Conservation (phyloP, 2,888 invertebrate genomes). For the Drosophila siamana region DNA sequence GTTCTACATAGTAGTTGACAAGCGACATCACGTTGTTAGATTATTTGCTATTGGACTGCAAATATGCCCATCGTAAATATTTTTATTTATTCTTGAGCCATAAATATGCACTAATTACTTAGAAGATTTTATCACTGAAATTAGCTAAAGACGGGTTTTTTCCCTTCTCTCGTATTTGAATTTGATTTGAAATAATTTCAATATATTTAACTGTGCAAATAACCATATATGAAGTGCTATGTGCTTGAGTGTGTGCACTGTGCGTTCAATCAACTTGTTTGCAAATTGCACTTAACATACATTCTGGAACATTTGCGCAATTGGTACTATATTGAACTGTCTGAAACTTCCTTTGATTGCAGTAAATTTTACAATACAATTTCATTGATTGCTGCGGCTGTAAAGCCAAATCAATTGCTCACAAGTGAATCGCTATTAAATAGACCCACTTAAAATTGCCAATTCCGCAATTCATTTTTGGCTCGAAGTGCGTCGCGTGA, state of each 20-base stretch:
- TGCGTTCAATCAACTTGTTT: constrained; percentile 4
- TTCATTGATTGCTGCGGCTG: constrained; percentile 24
- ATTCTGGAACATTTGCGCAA: background rate
- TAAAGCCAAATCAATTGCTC: constrained; percentile 26
- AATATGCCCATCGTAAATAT: background rate
- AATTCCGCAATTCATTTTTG: constrained; percentile 6
- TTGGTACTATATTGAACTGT: constrained; percentile 2
- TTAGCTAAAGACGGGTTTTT: background rate
- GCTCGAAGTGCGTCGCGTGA: background rate
- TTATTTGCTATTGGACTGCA: background rate
- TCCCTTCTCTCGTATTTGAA: background rate
- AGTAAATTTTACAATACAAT: constrained; percentile 29
- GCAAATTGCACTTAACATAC: background rate
- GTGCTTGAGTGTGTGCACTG: background rate
- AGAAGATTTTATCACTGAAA: background rate
- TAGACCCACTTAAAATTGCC: constrained; percentile 1
- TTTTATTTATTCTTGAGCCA: constrained; percentile 1
- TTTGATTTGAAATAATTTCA: background rate
- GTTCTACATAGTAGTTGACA: constrained; percentile 7
- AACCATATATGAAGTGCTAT: background rate
- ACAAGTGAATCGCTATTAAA: constrained; percentile 22
- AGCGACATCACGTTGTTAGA: background rate
- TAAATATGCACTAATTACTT: background rate
- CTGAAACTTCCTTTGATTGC: constrained; percentile 30
- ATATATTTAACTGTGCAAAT: background rate